Conservation (phyloP, 2,888 invertebrate genomes). For the Drosophila heteroneura region DNA sequence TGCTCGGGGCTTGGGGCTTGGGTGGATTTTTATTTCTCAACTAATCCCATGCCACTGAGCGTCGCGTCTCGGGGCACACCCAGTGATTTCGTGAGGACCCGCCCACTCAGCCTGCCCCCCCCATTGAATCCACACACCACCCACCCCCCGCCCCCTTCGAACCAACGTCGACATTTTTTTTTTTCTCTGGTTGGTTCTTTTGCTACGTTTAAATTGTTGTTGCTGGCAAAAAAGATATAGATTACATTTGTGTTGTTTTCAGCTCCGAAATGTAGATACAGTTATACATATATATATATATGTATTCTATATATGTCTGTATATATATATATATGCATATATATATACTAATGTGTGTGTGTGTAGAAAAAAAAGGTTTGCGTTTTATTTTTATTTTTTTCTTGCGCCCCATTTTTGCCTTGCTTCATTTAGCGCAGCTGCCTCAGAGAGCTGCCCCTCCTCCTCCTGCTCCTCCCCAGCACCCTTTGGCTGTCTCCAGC, state of each 20-base stretch:
- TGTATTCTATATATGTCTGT: constrained; percentile 7
- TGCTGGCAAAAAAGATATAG: constrained; percentile 68
- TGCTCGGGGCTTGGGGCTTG: constrained; percentile 41
- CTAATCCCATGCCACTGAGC: constrained; percentile 69
- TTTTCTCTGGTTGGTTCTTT: constrained; percentile 16
- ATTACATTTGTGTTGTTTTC: constrained; percentile 74
- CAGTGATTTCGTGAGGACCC: constrained; percentile 73
- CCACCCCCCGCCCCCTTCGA: neutral
- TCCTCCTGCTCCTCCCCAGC: too few species aligned
- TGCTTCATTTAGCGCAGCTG: constrained; percentile 57
- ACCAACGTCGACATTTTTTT: constrained; percentile 33
- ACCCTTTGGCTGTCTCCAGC: neutral
- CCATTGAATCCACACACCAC: neutral
- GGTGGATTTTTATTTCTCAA: constrained; percentile 77
- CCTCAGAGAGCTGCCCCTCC: constrained; percentile 9
- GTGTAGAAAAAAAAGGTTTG: constrained; percentile 47
- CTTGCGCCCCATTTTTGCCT: constrained; percentile 54
- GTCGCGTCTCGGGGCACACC: constrained; percentile 61
- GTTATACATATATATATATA: constrained; percentile 16
- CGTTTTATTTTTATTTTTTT: constrained; percentile 29
- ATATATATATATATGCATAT: constrained; percentile 10
- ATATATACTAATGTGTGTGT: constrained; percentile 13
- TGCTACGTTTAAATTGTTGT: constrained; percentile 45
- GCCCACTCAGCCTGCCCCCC: constrained; percentile 9
- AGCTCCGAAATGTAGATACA: constrained; percentile 49